phyloP scores from a whole-genome alignment of 2,888 invertebrate species.

The Eucera pruinosa region DNA sequence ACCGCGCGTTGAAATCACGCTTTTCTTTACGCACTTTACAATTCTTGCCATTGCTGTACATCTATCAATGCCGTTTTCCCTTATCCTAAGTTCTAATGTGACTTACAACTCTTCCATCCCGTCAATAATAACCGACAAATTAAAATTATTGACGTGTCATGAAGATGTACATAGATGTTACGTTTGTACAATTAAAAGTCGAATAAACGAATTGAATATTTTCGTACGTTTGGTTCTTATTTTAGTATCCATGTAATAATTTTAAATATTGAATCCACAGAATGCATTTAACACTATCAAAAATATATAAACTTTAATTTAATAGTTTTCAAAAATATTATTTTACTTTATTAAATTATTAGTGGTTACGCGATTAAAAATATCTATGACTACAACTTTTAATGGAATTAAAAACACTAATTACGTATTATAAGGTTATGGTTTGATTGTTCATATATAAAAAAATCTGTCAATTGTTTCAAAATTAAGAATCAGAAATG shows the following conservation, averaged over 20 bases:
- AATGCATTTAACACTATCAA: background rate
- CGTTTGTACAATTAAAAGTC: background rate
- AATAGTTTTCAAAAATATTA: background rate
- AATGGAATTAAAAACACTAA: background rate
- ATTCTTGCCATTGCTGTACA: conserved; percentile 49
- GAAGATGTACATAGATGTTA: background rate
- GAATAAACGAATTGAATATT: background rate
- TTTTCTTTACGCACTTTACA: conserved; percentile 21
- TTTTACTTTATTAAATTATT: background rate
- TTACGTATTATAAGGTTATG: background rate
- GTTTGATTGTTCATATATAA: background rate
- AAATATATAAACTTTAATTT: background rate
- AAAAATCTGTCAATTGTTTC: background rate
- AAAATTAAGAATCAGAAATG: background rate
- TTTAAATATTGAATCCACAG: background rate
- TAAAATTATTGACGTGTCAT: background rate
- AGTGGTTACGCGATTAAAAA: background rate
- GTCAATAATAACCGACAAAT: background rate
- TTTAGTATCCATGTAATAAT: background rate
- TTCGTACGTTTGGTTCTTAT: background rate
- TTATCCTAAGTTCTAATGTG: background rate
- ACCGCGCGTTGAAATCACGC: conserved; percentile 32
- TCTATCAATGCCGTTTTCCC: conserved; percentile 14
- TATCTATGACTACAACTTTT: background rate
- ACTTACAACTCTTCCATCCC: background rate